A percentile compares a stretch with the other conserved stretches of the same genome.
phyloP scores from a whole-genome alignment of 2,888 invertebrate species.

The Muscina levida region DNA sequence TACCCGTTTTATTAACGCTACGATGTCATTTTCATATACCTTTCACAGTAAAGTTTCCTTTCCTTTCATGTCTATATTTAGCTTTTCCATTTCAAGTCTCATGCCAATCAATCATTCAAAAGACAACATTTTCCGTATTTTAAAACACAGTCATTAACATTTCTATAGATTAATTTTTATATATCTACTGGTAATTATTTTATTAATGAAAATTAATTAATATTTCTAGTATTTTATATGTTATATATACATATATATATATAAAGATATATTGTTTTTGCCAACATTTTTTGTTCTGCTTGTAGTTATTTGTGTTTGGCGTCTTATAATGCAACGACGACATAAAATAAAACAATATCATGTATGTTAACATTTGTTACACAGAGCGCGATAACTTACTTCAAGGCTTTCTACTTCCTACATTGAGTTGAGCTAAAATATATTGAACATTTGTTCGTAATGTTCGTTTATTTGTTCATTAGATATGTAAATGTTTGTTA shows the following conservation, averaged over 20 bases:
- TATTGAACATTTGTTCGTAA: slow-evolving; percentile 15
- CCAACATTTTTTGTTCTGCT: too few species aligned
- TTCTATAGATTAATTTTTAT: too few species aligned
- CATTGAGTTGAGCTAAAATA: slow-evolving; percentile 21
- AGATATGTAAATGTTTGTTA: slow-evolving; percentile 9
- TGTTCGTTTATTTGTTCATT: not conserved
- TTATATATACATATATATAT: not conserved
- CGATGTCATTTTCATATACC: too few species aligned
- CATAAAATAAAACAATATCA: slow-evolving; percentile 32
- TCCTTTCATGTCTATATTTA: not conserved
- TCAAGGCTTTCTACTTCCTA: slow-evolving; percentile 64
- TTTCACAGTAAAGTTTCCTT: too few species aligned
- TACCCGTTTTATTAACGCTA: too few species aligned
- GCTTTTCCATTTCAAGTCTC: too few species aligned
- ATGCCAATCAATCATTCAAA: too few species aligned
- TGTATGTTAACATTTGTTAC: slow-evolving; percentile 56
- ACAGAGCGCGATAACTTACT: slow-evolving; percentile 43
- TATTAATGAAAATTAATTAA: slow-evolving; percentile 16
- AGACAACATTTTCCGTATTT: too few species aligned
- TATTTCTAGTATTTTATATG: not conserved
- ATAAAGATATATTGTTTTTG: too few species aligned
- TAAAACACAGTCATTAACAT: too few species aligned
- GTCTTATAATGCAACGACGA: not conserved
- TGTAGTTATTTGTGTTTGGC: not conserved
- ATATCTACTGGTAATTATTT: not conserved